A percentile compares a stretch with the other conserved stretches of the same genome.
Evolutionary conservation across 2,888 invertebrate species (phyloP).

Genomic region (Allygus modestus): DNA sequence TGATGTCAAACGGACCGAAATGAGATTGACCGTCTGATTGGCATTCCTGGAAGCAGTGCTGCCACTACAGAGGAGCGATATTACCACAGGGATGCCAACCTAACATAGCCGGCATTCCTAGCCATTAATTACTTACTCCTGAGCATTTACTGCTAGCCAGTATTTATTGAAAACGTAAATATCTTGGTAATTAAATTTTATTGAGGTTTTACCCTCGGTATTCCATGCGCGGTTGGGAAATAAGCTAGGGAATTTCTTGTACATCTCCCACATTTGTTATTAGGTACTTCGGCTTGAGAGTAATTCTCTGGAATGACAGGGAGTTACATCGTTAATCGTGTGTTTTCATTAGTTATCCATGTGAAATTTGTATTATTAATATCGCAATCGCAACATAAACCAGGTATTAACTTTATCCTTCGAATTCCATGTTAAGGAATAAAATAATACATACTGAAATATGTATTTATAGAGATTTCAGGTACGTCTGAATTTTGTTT

Average conservation of each 20-base stretch:
- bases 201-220: slow-evolving; percentile 33
- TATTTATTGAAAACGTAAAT: slow-evolving; percentile 52
- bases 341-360: too few species aligned
- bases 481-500: too few species aligned
- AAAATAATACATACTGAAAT: too few species aligned
- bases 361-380: too few species aligned
- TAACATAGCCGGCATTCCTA: slow-evolving; percentile 42
- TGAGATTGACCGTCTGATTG: slow-evolving; percentile 23
- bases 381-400: too few species aligned
- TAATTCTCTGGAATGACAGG: too few species aligned
- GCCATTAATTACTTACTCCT: slow-evolving; percentile 36
- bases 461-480: too few species aligned
- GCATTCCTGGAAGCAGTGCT: slow-evolving; percentile 47
- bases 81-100: slow-evolving; percentile 38
- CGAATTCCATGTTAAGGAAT: too few species aligned
- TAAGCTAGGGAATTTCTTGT: not conserved
- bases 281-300: too few species aligned
- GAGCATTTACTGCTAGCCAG: slow-evolving; percentile 30
- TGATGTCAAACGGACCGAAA: slow-evolving; percentile 7
- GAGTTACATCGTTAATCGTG: too few species aligned
- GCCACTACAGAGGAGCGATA: slow-evolving; percentile 24
- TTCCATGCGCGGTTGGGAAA: slow-evolving; percentile 5
- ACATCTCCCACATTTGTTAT: too few species aligned
- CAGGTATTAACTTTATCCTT: too few species aligned
- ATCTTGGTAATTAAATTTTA: slow-evolving; percentile 52